A percentile compares a stretch with the other conserved stretches of the same genome.
phyloP scores from a whole-genome alignment of 1,140 invertebrate species.

The Bombus sylvicola region DNA sequence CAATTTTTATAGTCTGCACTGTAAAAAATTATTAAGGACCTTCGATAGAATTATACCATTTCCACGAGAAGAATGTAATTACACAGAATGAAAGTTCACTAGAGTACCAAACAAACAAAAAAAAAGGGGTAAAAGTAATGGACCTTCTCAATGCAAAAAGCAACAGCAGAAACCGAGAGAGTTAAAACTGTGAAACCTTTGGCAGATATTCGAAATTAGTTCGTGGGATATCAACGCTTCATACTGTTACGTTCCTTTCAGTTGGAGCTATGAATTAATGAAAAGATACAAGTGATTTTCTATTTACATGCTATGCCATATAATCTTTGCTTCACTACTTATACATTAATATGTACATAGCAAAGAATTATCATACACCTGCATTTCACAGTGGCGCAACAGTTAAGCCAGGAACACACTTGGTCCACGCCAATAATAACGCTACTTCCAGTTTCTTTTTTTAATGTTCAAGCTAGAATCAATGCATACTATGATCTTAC shows the following conservation, averaged over 20 bases:
- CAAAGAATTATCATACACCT: constrained; percentile 60
- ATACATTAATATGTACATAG: constrained; percentile 66
- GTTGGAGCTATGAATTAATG: constrained; percentile 54
- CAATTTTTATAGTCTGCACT: constrained; percentile 17
- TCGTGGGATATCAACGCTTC: constrained; percentile 56
- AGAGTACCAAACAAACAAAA: neutral
- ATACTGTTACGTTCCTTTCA: constrained; percentile 54
- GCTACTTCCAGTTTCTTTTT: constrained; percentile 26
- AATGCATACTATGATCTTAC: constrained; percentile 38
- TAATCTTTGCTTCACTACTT: constrained; percentile 57
- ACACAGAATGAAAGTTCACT: constrained; percentile 13
- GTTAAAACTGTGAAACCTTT: constrained; percentile 63
- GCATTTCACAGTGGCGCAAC: constrained; percentile 57
- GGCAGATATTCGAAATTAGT: constrained; percentile 52
- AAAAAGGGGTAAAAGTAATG: neutral
- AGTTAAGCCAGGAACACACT: constrained; percentile 63
- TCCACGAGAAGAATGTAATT: constrained; percentile 7
- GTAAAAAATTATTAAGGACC: constrained; percentile 2
- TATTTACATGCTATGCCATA: constrained; percentile 62
- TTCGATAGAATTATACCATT: constrained; percentile 4
- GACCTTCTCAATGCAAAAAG: constrained; percentile 9
- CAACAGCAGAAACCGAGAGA: constrained; percentile 33
- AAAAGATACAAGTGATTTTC: constrained; percentile 62
- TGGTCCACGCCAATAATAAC: constrained; percentile 57
- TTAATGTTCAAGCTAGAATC: constrained; percentile 38